Percentiles rank a stretch among this genome's conserved stretches.
phyloP scores from a whole-genome alignment of 2,888 invertebrate genomes.

The Pristionchus japonicus region DNA sequence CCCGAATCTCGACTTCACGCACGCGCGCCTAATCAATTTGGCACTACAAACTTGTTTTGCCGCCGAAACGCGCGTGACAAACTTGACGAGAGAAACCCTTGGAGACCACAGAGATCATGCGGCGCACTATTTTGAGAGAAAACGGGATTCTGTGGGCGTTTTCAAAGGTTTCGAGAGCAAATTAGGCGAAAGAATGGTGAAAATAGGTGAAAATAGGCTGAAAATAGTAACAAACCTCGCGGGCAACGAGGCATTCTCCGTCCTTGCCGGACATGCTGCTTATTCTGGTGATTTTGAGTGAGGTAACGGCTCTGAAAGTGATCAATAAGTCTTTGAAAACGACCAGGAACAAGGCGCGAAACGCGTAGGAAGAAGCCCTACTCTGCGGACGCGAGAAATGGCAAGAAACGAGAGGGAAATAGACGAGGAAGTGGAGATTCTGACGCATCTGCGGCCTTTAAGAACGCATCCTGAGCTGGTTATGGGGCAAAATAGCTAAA shows the following conservation, averaged over 20 bases:
- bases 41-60: background rate
- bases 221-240: slow-evolving; percentile 48
- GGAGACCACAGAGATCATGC: background rate
- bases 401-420: no score
- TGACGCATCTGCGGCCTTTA: no score
- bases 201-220: background rate
- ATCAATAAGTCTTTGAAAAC: background rate
- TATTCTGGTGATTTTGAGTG: background rate
- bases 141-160: background rate
- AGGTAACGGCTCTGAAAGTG: background rate
- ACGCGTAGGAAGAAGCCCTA: background rate
- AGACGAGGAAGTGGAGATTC: background rate
- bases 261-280: slow-evolving; percentile 16
- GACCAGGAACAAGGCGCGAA: background rate
- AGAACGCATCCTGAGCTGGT: no score
- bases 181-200: background rate
- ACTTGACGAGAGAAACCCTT: background rate
- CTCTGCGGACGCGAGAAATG: no score
- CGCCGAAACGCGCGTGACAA: background rate
- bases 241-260: slow-evolving; percentile 59
- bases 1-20: background rate
- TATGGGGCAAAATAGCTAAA: no score
- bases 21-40: background rate
- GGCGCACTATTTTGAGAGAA: background rate
- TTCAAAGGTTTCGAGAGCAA: background rate